Conservation (phyloP, 2,113 vertebrate genomes). For the Podarcis muralis region DNA sequence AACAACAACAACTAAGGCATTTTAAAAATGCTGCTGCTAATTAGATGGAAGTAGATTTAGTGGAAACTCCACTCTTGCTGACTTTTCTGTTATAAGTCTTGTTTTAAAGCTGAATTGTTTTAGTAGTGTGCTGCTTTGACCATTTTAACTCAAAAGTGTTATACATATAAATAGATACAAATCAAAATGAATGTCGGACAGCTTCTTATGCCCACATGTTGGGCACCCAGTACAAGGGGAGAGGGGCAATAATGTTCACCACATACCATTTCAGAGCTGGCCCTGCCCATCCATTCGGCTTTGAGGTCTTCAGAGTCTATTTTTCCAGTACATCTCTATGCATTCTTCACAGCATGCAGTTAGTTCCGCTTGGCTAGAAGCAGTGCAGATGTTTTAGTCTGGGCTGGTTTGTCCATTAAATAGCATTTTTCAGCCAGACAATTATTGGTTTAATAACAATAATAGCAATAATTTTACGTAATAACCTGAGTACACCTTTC, state of each 20-base stretch:
- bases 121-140: neutral
- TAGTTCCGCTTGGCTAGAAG: neutral
- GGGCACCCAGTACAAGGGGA: neutral
- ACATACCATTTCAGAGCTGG: neutral
- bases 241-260: neutral
- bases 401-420: neutral
- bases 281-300: neutral
- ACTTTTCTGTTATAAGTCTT: neutral
- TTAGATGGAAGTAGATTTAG: neutral
- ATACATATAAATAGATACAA: neutral
- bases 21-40: neutral
- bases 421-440: neutral
- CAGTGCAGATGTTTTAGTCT: neutral
- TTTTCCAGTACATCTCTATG: neutral
- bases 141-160: neutral
- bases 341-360: neutral
- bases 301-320: neutral
- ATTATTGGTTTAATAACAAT: neutral
- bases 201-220: neutral
- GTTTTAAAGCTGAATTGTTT: neutral
- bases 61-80: neutral
- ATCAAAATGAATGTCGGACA: neutral
- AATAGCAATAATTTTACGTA: neutral
- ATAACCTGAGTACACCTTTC: neutral
- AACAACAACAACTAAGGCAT: neutral